Percentiles rank a stretch among this genome's conserved stretches.
phyloP scores from a whole-genome alignment of 92 coral and sea anemone genomes.

The Micromussa lordhowensis region DNA sequence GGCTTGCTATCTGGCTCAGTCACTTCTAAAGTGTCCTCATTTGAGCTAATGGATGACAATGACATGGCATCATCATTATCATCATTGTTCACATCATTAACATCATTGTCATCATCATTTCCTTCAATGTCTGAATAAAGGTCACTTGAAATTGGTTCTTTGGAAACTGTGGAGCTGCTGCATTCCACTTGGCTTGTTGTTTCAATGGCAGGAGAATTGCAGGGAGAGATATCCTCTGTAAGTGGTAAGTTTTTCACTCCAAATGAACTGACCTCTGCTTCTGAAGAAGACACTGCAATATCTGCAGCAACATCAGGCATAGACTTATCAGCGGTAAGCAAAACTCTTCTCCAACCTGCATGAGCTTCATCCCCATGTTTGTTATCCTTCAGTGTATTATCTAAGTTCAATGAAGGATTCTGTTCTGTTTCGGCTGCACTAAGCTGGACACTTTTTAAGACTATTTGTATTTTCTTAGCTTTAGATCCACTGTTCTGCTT shows the following conservation, averaged over 20 bases:
- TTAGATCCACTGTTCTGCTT: slow-evolving; percentile 57
- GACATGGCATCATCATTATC: slow-evolving; percentile 99
- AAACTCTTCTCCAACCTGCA: slow-evolving; percentile 41
- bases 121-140: slow-evolving; percentile 81
- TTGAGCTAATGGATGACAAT: slow-evolving; percentile 95
- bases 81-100: slow-evolving; percentile 50
- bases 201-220: slow-evolving; percentile 80
- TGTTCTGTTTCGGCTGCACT: slow-evolving; percentile 43
- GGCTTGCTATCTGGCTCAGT: slow-evolving; percentile 85
- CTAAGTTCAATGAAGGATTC: slow-evolving; percentile 13
- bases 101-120: slow-evolving; percentile 59
- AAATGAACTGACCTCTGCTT: slow-evolving; percentile 17
- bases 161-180: slow-evolving; percentile 3
- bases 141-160: slow-evolving; percentile 38
- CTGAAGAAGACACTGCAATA: slow-evolving; percentile 37
- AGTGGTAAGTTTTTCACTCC: slow-evolving; percentile 67
- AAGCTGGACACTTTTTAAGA: slow-evolving; percentile 62
- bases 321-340: neutral
- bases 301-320: slow-evolving; percentile 48
- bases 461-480: slow-evolving; percentile 76
- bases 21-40: slow-evolving; percentile 96
- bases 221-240: slow-evolving; percentile 96
- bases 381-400: slow-evolving; percentile 21
- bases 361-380: slow-evolving; percentile 30
- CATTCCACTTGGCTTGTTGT: slow-evolving; percentile 34